Evolutionary conservation across 2,888 invertebrate species (phyloP).

Genomic region (Adela reaumurella): DNA sequence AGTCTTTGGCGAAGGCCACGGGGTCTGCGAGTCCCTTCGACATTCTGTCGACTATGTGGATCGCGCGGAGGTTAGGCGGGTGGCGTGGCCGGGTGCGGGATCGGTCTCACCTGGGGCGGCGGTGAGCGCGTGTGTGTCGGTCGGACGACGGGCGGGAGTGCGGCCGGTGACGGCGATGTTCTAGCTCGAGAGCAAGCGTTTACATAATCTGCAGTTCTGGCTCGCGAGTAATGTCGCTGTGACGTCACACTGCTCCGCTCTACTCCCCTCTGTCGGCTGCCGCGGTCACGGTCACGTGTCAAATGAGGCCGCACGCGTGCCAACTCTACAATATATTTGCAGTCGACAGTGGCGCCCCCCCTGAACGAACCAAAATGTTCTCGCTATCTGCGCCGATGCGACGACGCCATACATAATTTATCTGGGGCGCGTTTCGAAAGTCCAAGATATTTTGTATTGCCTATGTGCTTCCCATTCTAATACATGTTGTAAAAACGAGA

Average conservation of each 20-base stretch:
- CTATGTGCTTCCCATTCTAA: too few species aligned
- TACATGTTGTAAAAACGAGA: too few species aligned
- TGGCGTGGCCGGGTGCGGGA: neutral
- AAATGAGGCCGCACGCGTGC: neutral
- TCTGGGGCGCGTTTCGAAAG: too few species aligned
- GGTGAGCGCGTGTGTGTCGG: neutral
- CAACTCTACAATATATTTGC: neutral
- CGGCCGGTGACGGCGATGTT: neutral
- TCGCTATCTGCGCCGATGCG: neutral
- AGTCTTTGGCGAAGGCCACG: constrained; percentile 77
- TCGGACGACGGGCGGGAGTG: neutral
- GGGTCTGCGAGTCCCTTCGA: constrained; percentile 63
- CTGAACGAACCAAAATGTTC: neutral
- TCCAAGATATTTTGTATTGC: too few species aligned
- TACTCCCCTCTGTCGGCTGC: neutral
- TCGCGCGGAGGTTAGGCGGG: neutral
- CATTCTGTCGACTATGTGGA: constrained; percentile 27
- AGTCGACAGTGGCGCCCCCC: neutral
- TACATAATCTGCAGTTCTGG: neutral
- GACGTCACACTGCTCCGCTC: neutral
- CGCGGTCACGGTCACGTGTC: neutral
- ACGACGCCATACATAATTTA: too few species aligned
- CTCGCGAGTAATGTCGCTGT: neutral
- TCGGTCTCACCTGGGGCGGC: neutral
- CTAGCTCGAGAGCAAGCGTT: neutral